Conservation (phyloP, 2,888 invertebrate species). For the Lepidonotus clava region DNA sequence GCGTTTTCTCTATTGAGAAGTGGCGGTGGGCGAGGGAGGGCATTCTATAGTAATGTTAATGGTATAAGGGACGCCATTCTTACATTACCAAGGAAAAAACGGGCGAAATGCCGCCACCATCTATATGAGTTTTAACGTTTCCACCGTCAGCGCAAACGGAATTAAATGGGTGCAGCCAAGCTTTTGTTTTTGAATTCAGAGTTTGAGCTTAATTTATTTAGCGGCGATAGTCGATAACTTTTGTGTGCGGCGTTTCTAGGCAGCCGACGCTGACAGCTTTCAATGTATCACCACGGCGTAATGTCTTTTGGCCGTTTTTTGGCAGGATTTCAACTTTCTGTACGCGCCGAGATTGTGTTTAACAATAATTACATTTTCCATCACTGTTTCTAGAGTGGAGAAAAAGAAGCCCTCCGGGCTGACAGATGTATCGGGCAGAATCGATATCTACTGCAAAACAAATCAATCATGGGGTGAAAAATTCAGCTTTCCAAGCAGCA, state of each 20-base stretch:
- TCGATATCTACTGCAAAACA: constrained; percentile 51
- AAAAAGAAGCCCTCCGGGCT: constrained; percentile 20
- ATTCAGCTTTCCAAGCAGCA: background rate
- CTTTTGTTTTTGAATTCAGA: constrained; percentile 39
- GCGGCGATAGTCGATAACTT: constrained; percentile 44
- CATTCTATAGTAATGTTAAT: no score
- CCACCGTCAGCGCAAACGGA: background rate
- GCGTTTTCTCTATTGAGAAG: no score
- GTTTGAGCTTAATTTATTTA: constrained; percentile 44
- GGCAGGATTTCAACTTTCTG: constrained; percentile 49
- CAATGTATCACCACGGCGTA: constrained; percentile 45
- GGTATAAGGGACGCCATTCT: background rate
- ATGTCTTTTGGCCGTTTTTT: constrained; percentile 15
- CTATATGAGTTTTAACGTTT: constrained; percentile 30
- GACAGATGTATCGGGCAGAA: constrained; percentile 49
- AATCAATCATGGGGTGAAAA: constrained; percentile 51
- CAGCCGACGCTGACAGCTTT: background rate
- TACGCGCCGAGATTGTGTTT: constrained; percentile 51
- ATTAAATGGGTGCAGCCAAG: constrained; percentile 27
- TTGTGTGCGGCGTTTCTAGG: constrained; percentile 29
- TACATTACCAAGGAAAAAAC: background rate
- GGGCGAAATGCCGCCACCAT: background rate
- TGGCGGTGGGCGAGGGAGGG: no score
- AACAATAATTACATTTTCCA: constrained; percentile 54
- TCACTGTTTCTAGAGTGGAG: constrained; percentile 30